These are phyloP conservation scores for Eristalis tenax DNA, from an alignment of 2,888 invertebrate genomes.

Conservation along the genomic window DNA sequence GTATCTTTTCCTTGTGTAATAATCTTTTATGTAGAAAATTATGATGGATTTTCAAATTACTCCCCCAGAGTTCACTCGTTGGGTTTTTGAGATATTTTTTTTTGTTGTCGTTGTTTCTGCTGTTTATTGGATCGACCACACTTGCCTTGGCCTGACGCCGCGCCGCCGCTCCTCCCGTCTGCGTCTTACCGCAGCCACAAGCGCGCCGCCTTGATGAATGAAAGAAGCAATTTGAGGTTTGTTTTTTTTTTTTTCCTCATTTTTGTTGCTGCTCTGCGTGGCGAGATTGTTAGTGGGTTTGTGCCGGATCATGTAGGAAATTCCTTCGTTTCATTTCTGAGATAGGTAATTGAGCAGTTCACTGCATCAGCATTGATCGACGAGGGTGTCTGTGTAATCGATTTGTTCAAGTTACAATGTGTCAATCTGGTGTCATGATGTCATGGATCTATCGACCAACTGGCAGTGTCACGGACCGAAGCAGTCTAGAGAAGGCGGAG, in stretches of 20 bases:
- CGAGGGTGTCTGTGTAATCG: neutral
- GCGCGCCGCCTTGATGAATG: constrained; percentile 17
- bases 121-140: neutral
- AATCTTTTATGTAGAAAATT: constrained; percentile 71
- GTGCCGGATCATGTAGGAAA: neutral
- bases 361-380: neutral
- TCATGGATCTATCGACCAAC: neutral
- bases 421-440: neutral
- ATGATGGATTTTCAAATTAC: constrained; percentile 71
- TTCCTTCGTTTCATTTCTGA: neutral
- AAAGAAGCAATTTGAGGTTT: constrained; percentile 63
- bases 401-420: neutral
- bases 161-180: constrained; percentile 5
- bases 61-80: constrained; percentile 46
- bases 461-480: constrained; percentile 10
- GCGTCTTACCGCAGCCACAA: neutral
- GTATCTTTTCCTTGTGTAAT: constrained; percentile 70
- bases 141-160: constrained; percentile 10
- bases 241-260: neutral
- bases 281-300: constrained; percentile 55
- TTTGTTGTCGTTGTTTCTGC: constrained; percentile 9
- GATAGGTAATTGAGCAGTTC: constrained; percentile 61
- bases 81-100: constrained; percentile 8
- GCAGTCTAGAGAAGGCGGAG: neutral
- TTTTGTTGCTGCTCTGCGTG: neutral